These are phyloP conservation scores for Petrolisthes manimaculis DNA, from an alignment of 2,888 invertebrate species.

Conservation along the genomic window DNA sequence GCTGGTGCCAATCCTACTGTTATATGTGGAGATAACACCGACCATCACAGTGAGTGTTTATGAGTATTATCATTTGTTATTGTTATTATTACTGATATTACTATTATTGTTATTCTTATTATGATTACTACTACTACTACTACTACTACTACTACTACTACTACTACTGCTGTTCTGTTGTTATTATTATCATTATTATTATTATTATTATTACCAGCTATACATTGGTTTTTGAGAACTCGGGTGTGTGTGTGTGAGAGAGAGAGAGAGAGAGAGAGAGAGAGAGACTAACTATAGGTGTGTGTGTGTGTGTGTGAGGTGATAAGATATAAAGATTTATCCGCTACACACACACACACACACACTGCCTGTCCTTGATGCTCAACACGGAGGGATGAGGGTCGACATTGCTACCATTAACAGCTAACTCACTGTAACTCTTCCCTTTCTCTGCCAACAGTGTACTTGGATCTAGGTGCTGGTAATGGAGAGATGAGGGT, in stretches of 20 bases:
- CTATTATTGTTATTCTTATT: not conserved
- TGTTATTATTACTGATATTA: conserved; percentile 10
- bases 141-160: not conserved
- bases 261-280: too few species aligned
- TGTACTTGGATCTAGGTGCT: conserved; percentile 46
- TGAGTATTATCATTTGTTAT: not conserved
- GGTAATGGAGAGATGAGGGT: conserved; percentile 35
- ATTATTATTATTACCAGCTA: not conserved
- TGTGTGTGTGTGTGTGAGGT: too few species aligned
- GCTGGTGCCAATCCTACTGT: conserved; percentile 48
- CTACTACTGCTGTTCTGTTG: not conserved
- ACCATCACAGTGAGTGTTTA: conserved; percentile 15
- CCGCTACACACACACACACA: too few species aligned
- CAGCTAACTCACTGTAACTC: too few species aligned
- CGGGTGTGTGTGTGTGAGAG: not conserved
- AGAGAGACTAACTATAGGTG: too few species aligned
- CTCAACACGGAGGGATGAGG: too few species aligned
- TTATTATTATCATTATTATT: not conserved
- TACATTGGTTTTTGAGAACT: not conserved
- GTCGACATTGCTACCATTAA: too few species aligned
- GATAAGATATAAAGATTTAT: too few species aligned
- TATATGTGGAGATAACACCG: conserved; percentile 54
- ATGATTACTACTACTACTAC: conserved; percentile 1
- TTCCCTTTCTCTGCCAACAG: conserved; percentile 2
- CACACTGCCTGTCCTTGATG: too few species aligned